Base-by-base conservation (phyloP, 1,140 invertebrate genomes). In the Battus philenor region DNA sequence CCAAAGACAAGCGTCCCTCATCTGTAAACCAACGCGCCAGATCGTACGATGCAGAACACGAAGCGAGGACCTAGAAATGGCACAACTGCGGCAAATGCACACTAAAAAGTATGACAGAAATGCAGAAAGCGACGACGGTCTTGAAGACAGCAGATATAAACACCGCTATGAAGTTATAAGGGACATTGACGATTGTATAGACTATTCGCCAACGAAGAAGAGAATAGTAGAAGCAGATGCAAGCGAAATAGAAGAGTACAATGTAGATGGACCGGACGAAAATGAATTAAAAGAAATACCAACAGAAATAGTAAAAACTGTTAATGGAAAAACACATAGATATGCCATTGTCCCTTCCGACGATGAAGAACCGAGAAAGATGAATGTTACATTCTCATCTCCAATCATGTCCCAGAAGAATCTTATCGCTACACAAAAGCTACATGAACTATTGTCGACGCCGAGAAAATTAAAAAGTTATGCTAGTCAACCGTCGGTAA, bases 391-490 rank as follows among this genome's bases (percentile, higher is more conserved):
- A 0, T 84, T 82, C 32, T 54, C 68, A 7, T 75, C 78, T 0
- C 75, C 78, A 1, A 64, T 68, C 7, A 89, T 88, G 39, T 83
- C 87, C 0, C 75, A 87, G 32, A 89, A 88, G 52, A 90, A 90
- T 68, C 70, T 91, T 3, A 86, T 87, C 17, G 92, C 92, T 0
- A 94, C 93, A 0, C 91, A 93, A 61, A 93, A 92, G 59, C 69
- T 94, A 0, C 92, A 93, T 61, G 92, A 93, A 52, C 74, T 93
- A 6, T 67, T 94, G 2, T 89, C 90, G 6, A 93, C 93, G 4
- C 93, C 92, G 0, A 87, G 89, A 27, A 92, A 91, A 54, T 68
- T 88, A 1, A 89, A 89, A 50, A 83, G 82, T 27, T 85, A 86
- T 58, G 73, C 86, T 1, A 86, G 82, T 34, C 82, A 85, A 18